Evolutionary conservation across 2,113 vertebrate species (phyloP).

Genomic region (Nycticryphes semicollaris): DNA sequence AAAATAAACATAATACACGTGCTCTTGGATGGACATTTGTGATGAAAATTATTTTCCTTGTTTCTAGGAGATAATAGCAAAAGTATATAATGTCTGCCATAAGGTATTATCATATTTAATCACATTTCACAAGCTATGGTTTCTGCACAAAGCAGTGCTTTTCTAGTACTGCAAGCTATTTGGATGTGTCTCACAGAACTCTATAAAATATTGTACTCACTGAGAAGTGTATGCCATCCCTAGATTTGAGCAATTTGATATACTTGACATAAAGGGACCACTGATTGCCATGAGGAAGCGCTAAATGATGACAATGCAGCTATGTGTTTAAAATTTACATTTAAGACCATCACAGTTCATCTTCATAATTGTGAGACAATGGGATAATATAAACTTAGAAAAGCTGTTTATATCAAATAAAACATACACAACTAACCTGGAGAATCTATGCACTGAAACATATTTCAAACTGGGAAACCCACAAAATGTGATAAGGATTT

Average conservation of each 20-base stretch:
- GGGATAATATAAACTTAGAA: not conserved
- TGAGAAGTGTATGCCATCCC: not conserved
- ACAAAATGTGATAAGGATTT: not conserved
- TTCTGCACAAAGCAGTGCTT: not conserved
- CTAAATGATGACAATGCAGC: not conserved
- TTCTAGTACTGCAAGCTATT: not conserved
- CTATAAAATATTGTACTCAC: not conserved
- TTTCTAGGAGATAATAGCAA: not conserved
- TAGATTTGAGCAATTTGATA: not conserved
- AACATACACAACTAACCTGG: not conserved
- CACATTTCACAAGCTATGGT: conserved; percentile 4
- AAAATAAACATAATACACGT: not conserved
- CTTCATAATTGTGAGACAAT: not conserved
- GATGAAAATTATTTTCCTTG: not conserved
- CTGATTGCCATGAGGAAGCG: not conserved
- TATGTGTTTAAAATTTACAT: not conserved
- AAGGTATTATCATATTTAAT: not conserved
- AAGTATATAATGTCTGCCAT: not conserved
- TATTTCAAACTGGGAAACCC: not conserved
- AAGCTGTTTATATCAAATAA: not conserved
- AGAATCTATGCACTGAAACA: not conserved
- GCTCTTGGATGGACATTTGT: not conserved
- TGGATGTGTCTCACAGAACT: not conserved
- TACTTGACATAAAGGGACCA: not conserved
- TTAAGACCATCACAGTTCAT: not conserved